Evolutionary conservation across 2,113 vertebrate genomes (phyloP).

Genomic region (Malurus cyaneus): DNA sequence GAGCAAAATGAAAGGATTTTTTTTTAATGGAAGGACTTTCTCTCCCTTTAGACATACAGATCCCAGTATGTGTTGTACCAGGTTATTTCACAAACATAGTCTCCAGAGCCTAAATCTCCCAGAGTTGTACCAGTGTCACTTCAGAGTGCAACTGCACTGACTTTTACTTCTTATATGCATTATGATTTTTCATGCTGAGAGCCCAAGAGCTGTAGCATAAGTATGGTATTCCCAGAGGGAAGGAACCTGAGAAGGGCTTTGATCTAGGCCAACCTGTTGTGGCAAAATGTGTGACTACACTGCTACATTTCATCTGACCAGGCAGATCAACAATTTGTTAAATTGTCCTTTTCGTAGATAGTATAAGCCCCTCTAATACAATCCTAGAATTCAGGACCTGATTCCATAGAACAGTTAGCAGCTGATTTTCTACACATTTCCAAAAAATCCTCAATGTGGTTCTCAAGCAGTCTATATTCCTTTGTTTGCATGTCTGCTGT

Average conservation of each 20-base stretch:
- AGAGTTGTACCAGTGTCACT: neutral
- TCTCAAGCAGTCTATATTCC: neutral
- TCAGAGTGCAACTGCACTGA: neutral
- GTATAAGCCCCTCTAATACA: neutral
- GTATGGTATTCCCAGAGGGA: neutral
- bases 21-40: neutral
- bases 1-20: neutral
- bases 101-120: neutral
- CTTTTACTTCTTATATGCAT: neutral
- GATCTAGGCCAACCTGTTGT: neutral
- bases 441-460: neutral
- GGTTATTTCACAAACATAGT: neutral
- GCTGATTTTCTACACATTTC: neutral
- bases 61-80: neutral
- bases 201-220: accelerated
- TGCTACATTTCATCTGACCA: neutral
- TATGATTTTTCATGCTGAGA: neutral
- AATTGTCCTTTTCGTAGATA: neutral
- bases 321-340: neutral
- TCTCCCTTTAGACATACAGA: neutral
- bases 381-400: neutral
- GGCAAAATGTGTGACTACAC: neutral
- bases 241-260: neutral
- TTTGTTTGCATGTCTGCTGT: neutral
- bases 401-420: neutral